Evolutionary conservation across 2,797 vertebrate genomes (phyloP), one percentile per base, ranked within the genome.

Genomic region (Etheostoma nigrum): DNA sequence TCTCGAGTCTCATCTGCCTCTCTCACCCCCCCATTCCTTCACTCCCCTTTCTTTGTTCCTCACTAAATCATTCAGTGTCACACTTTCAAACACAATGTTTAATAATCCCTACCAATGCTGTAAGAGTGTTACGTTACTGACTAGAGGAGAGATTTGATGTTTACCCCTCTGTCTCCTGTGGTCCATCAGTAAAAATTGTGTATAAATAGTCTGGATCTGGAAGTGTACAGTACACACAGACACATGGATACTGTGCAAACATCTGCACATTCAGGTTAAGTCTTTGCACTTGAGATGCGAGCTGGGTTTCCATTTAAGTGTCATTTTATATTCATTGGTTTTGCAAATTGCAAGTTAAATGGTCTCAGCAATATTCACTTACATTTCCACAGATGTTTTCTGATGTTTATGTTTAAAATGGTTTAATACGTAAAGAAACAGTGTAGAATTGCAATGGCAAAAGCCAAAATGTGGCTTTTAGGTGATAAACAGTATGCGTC

Each of bases 1-100:
- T 91, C 82, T 61, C 79, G 88, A 69, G 77, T 81, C 79, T 89
- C 86, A 84, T 59, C 86, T 82, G 82, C 73, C 90, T 78, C 84
- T 51, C 78, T 60, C 67, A 8, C 21, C 45, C 49, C 40, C 64
- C 48, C 82, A 85, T 88, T 88, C 87, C 78, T 79, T 86, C 79
- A 80, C 84, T 87, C 70, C 33, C 67, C 79, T 78, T 80, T 72
- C 89, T 93, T 88, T 90, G 80, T 89, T 87, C 79, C 72, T 82
- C 67, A 19, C 77, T 62, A 65, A 86, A 87, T 88, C 85, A 86
- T 79, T 90, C 84, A 27, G 64, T 79, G 85, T 81, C 78, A 83
- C 73, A 66, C 78, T 82, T 89, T 82, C 82, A 86, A 81, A 85
- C 78, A 66, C 42, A 18, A 30, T 76, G 76, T 83, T 88, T 85